Base-by-base conservation (phyloP, 2,888 invertebrate species). In the Cosmopolites sordidus region DNA sequence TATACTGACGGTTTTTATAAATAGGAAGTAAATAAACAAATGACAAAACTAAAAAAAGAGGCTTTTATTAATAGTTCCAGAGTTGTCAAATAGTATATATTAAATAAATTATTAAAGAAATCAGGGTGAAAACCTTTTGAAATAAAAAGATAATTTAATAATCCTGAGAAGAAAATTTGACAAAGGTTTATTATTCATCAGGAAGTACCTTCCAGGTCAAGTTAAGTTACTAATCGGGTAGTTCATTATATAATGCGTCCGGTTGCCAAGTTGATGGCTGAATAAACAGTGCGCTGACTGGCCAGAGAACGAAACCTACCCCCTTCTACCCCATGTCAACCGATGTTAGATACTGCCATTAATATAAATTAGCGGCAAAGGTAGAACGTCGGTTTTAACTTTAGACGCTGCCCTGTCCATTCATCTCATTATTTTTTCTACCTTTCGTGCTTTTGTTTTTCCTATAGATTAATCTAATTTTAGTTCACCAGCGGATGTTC, bases 301-400 rank as follows among this genome's bases (percentile, higher is more conserved):
- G 45, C 29, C 40, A 40, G n/a, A 33, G 51, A 44, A 48, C 27
- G 37, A 40, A 29, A 48, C 29, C 61, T 60, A 59, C 60, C 59
- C 54, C 57, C 58, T 63, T 60, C 62, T 61, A 43, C 56, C 65
- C 63, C 62, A 43, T 64, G 63, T 64, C 65, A 63, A 65, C 65
- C 64, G 68, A 68, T 66, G 69, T 70, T 69, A 70, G 68, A 69
- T 68, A 66, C 61, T 62, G 56, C 69, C 70, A 71, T 71, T 71
- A 71, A 71, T 71, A 70, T 71, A 68, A 70, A 71, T 71, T 71
- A 71, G 65, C 60, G 58, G 58, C 57, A 51, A 48, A 49, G 56
- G 49, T 42, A 46, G 40, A 46, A 47, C 47, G 50, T 43, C 50
- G 45, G 51, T 52, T 56, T 56, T 46, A 53, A 49, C 56, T 56